A percentile compares a stretch with the other conserved stretches of the same genome.
Conservation (phyloP, 2,113 vertebrate species). For the Isurus oxyrinchus region DNA sequence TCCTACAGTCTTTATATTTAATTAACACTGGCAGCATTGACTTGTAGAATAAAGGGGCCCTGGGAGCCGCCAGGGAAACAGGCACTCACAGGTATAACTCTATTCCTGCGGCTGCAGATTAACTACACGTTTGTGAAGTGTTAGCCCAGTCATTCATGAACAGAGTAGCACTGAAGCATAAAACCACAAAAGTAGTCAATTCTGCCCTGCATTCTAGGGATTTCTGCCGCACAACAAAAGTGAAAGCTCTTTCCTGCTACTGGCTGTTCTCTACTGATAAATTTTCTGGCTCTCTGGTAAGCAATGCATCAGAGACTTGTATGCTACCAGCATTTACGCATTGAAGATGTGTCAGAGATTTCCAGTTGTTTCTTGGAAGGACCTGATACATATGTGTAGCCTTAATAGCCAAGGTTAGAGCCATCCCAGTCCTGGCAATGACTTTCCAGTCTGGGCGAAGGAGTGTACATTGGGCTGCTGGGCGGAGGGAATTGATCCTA, state of each 20-base stretch:
- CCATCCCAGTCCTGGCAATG: neutral
- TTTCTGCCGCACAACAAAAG: neutral
- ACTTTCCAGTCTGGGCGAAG: neutral
- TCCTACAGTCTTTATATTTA: neutral
- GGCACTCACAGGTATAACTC: neutral
- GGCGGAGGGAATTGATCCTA: neutral
- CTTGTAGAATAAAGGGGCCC: too few relatives aligned
- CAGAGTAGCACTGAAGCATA: neutral
- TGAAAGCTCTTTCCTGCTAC: neutral
- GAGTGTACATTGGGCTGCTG: neutral
- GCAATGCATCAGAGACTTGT: neutral
- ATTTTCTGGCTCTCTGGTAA: neutral
- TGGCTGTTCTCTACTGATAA: neutral
- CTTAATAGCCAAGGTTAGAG: neutral
- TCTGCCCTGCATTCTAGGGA: neutral
- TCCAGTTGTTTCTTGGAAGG: neutral
- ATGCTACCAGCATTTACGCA: neutral
- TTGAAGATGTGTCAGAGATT: neutral
- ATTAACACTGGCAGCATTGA: neutral
- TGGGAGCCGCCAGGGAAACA: neutral
- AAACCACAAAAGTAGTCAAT: neutral
- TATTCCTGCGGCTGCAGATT: neutral
- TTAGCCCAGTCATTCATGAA: neutral
- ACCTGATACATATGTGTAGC: neutral
- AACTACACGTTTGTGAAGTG: neutral